phyloP scores from a whole-genome alignment of 1,140 invertebrate species.

The Nymphalis io region DNA sequence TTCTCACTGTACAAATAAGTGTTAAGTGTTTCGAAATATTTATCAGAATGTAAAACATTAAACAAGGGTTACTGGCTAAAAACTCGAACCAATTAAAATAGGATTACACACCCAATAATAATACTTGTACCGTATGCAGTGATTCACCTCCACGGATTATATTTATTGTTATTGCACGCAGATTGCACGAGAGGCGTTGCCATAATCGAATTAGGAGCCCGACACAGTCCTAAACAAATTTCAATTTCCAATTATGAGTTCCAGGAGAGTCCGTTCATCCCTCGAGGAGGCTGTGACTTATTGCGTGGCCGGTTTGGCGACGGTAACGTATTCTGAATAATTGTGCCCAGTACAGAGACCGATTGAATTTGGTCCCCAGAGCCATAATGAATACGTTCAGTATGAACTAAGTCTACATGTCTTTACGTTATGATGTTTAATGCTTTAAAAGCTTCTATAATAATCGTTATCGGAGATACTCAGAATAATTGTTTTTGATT shows the following conservation, averaged over 20 bases:
- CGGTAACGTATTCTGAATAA: conserved; percentile 75
- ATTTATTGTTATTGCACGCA: conserved; percentile 70
- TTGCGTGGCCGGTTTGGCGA: conserved; percentile 58
- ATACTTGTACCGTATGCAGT: conserved; percentile 28
- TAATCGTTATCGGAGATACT: not conserved
- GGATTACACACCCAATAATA: conserved; percentile 23
- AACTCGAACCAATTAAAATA: conserved; percentile 29
- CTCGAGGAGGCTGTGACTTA: conserved; percentile 66
- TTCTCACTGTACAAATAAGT: too few relatives aligned
- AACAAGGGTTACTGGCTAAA: conserved; percentile 15
- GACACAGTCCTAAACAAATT: conserved; percentile 77
- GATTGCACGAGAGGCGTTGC: conserved; percentile 61
- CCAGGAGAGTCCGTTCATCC: conserved; percentile 54
- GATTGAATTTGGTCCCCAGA: conserved; percentile 63
- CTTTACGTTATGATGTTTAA: conserved; percentile 5
- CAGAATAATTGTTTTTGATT: too few relatives aligned
- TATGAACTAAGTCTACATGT: conserved; percentile 19
- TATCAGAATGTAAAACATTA: not conserved
- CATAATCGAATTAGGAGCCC: conserved; percentile 72
- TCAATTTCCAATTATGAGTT: conserved; percentile 77
- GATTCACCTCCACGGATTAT: conserved; percentile 50
- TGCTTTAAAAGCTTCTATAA: not conserved
- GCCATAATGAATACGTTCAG: conserved; percentile 51
- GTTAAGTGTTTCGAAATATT: not conserved
- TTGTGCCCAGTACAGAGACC: conserved; percentile 55